Conservation (phyloP, 1,140 invertebrate genomes). For the Nasonia giraulti region DNA sequence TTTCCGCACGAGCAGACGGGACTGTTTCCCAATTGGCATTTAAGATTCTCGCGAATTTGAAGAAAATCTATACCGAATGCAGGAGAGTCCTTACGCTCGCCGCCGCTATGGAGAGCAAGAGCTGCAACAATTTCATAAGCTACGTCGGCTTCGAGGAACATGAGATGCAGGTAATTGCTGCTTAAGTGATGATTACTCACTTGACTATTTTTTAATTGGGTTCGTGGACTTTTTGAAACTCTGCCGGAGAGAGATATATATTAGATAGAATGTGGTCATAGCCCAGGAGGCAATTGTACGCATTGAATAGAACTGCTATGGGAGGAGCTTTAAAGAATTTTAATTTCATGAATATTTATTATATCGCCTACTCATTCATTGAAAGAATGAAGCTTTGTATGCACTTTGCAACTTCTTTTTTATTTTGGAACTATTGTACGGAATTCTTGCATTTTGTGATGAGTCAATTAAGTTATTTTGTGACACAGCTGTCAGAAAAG, state of each 20-base stretch:
- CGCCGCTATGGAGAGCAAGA: constrained; percentile 70
- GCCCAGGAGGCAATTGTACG: neutral
- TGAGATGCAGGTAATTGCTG: constrained; percentile 69
- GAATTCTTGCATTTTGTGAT: neutral
- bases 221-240: neutral
- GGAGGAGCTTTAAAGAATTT: constrained; percentile 12
- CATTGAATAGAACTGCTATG: neutral
- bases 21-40: constrained; percentile 23
- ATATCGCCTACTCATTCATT: neutral
- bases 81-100: constrained; percentile 47
- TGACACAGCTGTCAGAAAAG: neutral
- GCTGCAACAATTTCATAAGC: constrained; percentile 75
- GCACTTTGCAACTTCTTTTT: neutral
- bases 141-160: constrained; percentile 75
- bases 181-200: constrained; percentile 37
- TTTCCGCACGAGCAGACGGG: neutral
- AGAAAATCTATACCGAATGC: constrained; percentile 53
- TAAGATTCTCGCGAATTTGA: constrained; percentile 47
- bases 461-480: neutral
- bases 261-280: neutral
- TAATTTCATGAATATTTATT: constrained; percentile 4
- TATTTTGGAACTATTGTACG: neutral
- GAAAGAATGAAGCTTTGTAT: neutral
- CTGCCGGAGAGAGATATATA: neutral
- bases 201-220: constrained; percentile 52